Conservation (phyloP, 2,888 invertebrate species). For the Nemoura dubitans region DNA sequence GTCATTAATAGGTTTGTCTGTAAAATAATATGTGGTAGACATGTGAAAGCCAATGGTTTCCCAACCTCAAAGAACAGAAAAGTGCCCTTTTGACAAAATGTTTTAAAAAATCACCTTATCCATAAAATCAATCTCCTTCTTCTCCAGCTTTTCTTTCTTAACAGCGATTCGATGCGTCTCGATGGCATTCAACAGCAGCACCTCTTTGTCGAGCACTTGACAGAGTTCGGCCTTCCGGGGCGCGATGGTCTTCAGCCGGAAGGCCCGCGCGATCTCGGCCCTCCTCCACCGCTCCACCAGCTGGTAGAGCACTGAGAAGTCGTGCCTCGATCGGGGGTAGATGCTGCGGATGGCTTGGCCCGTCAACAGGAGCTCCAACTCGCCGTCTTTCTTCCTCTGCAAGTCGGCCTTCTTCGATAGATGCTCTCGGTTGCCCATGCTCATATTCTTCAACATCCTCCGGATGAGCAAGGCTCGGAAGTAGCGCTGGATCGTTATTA, state of each 20-base stretch:
- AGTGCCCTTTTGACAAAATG: background rate
- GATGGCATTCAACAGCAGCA: conserved; percentile 73
- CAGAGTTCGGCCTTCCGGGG: conserved; percentile 76
- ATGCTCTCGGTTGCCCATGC: background rate
- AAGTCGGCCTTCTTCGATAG: background rate
- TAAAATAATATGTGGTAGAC: too few relatives aligned
- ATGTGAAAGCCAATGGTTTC: too few relatives aligned
- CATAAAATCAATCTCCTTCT: conserved; percentile 60
- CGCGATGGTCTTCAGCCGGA: conserved; percentile 70
- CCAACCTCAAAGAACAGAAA: too few relatives aligned
- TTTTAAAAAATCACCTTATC: conserved; percentile 43
- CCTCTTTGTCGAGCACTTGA: conserved; percentile 76
- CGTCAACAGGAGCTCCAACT: background rate
- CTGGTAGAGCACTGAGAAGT: conserved; percentile 78
- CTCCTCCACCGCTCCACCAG: conserved; percentile 75
- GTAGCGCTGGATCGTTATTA: conserved; percentile 39
- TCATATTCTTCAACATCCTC: background rate
- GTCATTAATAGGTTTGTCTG: too few relatives aligned
- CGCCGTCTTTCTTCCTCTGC: background rate
- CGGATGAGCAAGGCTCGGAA: conserved; percentile 32
- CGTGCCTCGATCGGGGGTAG: conserved; percentile 69
- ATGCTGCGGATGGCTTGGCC: background rate
- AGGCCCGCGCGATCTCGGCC: conserved; percentile 71
- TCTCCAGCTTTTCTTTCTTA: conserved; percentile 43
- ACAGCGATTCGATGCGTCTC: conserved; percentile 69